Base-by-base conservation (phyloP, 2,113 vertebrate genomes). In the Hemicordylus capensis region DNA sequence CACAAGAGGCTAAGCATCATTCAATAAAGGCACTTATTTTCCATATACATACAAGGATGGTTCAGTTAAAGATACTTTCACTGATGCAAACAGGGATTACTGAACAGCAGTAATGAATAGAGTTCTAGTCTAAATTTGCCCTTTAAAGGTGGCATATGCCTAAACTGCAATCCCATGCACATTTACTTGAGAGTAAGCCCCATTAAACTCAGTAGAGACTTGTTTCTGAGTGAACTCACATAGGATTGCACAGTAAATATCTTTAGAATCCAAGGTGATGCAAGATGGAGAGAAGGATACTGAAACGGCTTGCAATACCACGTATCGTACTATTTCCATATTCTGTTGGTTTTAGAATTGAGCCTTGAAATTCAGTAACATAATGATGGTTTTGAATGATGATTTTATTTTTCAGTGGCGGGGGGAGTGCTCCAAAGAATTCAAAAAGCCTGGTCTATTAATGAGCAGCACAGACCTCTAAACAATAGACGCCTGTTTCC, bases 401-500 rank as follows among this genome's bases (percentile, higher is more conserved):
- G 4, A 24, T 88, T 81, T 78, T 75, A 2, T 4, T 54, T 83
- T 48, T 28, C 12, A 63, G 28, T 51, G 59, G 48, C 20, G 26
- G 12, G 48, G 42, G n/a, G 59, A 59, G 26, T 48, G 81, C 73
- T 83, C 51, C 51, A 64, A 37, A 19, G 69, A 87, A 90, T 93
- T 93, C 78, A 64, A 31, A 44, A 28, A 91, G 87, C 80, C 39
- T 75, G 70, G 75, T 88, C 92, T 90, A 89, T 92, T 84, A 86
- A 76, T 80, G 80, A 92, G 83, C 76, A 90, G 88, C 81, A 69
- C 80, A 88, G 85, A 87, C 87, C 80, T 87, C 69, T 80, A 89
- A 94, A 95, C 92, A 95, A 92, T 81, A 84, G 88, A 64, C 74
- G 84, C 90, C 93, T 95, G 93, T 95, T 93, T 92, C 85, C 90